Evolutionary conservation across 2,888 invertebrate genomes (phyloP), one percentile per base, ranked within the genome.

Genomic region (Rhyacophila evoluta): DNA sequence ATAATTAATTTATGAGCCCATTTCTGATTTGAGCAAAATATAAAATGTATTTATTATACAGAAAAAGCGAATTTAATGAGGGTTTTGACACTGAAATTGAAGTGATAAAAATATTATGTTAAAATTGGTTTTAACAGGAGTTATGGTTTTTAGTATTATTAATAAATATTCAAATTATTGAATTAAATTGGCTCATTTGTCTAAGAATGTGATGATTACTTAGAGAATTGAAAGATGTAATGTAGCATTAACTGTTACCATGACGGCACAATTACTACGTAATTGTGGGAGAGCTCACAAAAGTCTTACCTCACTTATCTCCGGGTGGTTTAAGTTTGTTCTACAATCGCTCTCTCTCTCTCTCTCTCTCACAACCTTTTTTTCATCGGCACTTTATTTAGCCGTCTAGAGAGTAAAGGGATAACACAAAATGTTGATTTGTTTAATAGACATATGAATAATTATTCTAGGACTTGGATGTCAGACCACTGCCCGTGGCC

Each of bases 361-460:
- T 89, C 88, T 89, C 89, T 89, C 88, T 89, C 89, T 88, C 88
- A 89, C 86, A 86, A 87, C 87, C 89, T 89, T 89, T 89, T 89
- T 87, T 86, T 89, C 89, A 89, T 89, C 89, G 90, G 90, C 89
- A 89, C 90, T 86, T 90, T 91, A 91, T 91, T 79, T 91, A 91
- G 91, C 92, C 91, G 91, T 92, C 92, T 92, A 92, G 90, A 92
- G 92, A 91, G 90, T 90, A 90, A 89, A 90, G 89, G 90, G 89
- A 89, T 87, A 89, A 90, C 89, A 89, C 89, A 89, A 89, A 89
- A 81, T 81, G 78, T 81, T 82, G 82, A 81, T 81, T 79, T 75
- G 75, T 79, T 79, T 75, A 81, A 80, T 80, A 79, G 82, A 76
- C 79, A 79, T 77, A 81, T 75, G 72, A 78, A 70, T 75, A 80